A percentile compares a stretch with the other conserved stretches of the same genome.
phyloP scores from a whole-genome alignment of 2,888 invertebrate genomes.

The Epicampocera succincta region DNA sequence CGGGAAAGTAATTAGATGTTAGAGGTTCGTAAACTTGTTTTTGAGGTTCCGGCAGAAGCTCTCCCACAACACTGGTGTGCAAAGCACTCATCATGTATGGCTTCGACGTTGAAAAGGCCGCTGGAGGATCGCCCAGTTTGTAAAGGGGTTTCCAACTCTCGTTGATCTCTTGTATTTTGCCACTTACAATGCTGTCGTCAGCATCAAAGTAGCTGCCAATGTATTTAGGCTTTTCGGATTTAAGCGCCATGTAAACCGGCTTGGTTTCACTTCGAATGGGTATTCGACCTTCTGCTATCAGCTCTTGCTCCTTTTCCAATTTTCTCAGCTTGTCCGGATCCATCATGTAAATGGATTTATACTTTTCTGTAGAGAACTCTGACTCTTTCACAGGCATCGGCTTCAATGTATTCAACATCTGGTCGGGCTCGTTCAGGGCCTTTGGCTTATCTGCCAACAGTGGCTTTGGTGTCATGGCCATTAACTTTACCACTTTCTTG shows the following conservation, averaged over 20 bases:
- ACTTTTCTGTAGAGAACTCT: constrained; percentile 43
- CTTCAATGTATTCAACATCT: constrained; percentile 46
- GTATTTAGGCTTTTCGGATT: constrained; percentile 27
- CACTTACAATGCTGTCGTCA: constrained; percentile 73
- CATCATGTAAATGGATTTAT: constrained; percentile 60
- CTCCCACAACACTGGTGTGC: constrained; percentile 75
- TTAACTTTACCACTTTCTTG: constrained; percentile 75
- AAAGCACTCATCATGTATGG: constrained; percentile 75
- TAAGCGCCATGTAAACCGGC: constrained; percentile 48
- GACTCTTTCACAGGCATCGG: constrained; percentile 49
- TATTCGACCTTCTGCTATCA: constrained; percentile 76
- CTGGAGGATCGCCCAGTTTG: constrained; percentile 66
- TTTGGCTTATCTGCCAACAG: constrained; percentile 49
- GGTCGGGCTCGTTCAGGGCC: constrained; percentile 63
- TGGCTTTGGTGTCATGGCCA: constrained; percentile 72
- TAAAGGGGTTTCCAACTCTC: constrained; percentile 78
- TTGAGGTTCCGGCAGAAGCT: constrained; percentile 75
- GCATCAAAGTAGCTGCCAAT: neutral
- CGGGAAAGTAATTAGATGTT: constrained; percentile 64
- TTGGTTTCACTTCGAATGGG: constrained; percentile 72
- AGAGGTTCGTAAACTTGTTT: constrained; percentile 69
- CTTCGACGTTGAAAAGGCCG: constrained; percentile 70
- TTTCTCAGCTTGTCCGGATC: constrained; percentile 73
- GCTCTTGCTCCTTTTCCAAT: constrained; percentile 79
- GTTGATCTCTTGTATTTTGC: constrained; percentile 76